These are phyloP conservation scores for Pemphigus obesinymphae DNA, from an alignment of 1,140 invertebrate genomes.

Conservation along the genomic window DNA sequence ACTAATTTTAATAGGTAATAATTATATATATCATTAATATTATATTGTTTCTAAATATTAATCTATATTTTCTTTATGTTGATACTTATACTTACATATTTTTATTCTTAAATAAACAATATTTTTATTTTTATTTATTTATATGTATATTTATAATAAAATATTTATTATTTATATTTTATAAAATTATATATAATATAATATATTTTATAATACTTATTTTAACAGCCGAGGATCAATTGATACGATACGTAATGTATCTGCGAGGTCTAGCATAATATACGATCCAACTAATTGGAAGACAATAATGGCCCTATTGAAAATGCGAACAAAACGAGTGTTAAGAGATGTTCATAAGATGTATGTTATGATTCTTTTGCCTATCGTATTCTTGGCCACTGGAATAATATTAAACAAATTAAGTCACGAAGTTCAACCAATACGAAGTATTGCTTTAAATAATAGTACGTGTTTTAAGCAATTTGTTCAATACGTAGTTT, in stretches of 20 bases:
- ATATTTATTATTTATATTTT: background rate
- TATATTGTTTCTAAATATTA: too few relatives aligned
- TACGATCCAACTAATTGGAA: constrained; percentile 47
- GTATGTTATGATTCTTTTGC: constrained; percentile 55
- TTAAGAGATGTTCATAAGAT: constrained; percentile 54
- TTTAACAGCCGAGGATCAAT: background rate
- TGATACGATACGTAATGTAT: background rate
- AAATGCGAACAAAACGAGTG: constrained; percentile 53
- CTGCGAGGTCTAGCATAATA: background rate
- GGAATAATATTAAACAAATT: constrained; percentile 65
- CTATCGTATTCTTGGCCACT: constrained; percentile 60
- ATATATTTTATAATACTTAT: background rate
- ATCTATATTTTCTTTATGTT: too few relatives aligned
- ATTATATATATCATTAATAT: background rate
- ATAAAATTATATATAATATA: background rate
- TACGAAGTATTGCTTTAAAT: constrained; percentile 59
- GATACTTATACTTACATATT: too few relatives aligned
- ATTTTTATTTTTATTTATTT: too few relatives aligned
- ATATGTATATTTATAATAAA: too few relatives aligned
- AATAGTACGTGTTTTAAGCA: constrained; percentile 47
- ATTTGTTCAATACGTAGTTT: too few relatives aligned
- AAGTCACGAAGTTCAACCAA: constrained; percentile 53
- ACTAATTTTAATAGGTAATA: background rate
- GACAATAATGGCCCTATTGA: constrained; percentile 54
- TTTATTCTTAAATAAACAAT: too few relatives aligned